Base-by-base conservation (phyloP, 2,797 vertebrate species). In the Rhynchonycteris naso region DNA sequence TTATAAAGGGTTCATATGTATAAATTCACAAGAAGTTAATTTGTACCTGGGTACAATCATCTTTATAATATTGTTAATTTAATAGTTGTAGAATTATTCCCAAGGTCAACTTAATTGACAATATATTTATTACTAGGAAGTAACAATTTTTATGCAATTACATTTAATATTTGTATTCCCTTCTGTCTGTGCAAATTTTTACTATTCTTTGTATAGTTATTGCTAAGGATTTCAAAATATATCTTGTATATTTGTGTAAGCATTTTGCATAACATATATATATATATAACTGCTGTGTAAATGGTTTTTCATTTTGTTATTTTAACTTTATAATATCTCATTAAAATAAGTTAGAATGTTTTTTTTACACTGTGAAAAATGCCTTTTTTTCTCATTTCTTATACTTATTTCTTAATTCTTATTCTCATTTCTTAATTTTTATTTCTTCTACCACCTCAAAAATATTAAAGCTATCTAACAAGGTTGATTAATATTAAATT, bases 131-230 rank as follows among this genome's bases (percentile, higher is more conserved):
- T 78, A 76, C 58, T 47, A 90, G 22, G 88, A 84, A 92, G 1
- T 72, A 93, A 91, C 75, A 26, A 58, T 71, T 88, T 65, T 16
- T 4, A 75, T 71, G 56, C 2, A 82, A 47, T 85, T 54, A 58
- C n/a, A 78, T 85, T 81, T 76, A 52, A 81, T 95, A 82, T 85
- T 76, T 89, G 7, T 59, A 79, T 86, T 61, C 28, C 4, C 33
- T 19, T 82, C n/a, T 56, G 2, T 82, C n/a, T 56, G 2, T 52
- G 15, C 0, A 74, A 28, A 71, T 78, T 30, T 30, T 1, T 59
- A 79, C 15, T 56, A 80, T 54, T 86, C 1, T 88, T 78, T 68
- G 9, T 7, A 50, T 78, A n/a, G 47, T 92, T 83, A 52, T 72
- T 5, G 30, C 19, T 81, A 65, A 82, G 16, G 11, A 96, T 89